A percentile compares a stretch with the other conserved stretches of the same genome.
Evolutionary conservation across 2,888 invertebrate species (phyloP).

Genomic region (Aleiodes leptofemur): DNA sequence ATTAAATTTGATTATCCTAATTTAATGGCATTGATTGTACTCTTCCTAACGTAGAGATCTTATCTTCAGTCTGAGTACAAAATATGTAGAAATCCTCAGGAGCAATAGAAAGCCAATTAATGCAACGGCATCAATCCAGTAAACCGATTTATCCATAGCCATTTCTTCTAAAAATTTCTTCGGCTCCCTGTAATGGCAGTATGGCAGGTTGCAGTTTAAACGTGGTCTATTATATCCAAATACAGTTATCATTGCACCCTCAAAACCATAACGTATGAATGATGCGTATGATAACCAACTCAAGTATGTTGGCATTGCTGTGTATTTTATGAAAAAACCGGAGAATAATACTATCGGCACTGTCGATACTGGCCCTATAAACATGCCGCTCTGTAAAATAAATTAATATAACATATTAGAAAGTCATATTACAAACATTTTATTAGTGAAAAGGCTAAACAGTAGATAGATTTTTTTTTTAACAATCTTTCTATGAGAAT

Average conservation of each 20-base stretch:
- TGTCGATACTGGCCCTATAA: constrained; percentile 90
- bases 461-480: no score
- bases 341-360: constrained; percentile 95
- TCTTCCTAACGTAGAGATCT: constrained; percentile 74
- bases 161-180: constrained; percentile 90
- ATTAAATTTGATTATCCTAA: constrained; percentile 27
- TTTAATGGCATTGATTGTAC: constrained; percentile 18
- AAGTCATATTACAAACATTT: background rate
- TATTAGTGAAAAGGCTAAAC: no score
- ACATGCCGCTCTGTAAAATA: constrained; percentile 78
- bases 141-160: constrained; percentile 86
- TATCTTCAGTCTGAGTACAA: constrained; percentile 89
- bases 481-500: background rate
- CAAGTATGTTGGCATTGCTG: constrained; percentile 92
- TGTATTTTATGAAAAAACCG: constrained; percentile 95
- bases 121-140: constrained; percentile 91
- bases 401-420: background rate
- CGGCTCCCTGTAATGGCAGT: constrained; percentile 90
- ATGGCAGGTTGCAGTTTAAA: constrained; percentile 87
- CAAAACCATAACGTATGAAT: constrained; percentile 94
- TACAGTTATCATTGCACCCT: constrained; percentile 93
- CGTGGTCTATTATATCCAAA: constrained; percentile 91
- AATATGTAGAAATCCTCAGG: constrained; percentile 87
- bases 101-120: constrained; percentile 87
- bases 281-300: constrained; percentile 93